Conservation (phyloP, 2,888 invertebrate species). For the Buathra laborator region DNA sequence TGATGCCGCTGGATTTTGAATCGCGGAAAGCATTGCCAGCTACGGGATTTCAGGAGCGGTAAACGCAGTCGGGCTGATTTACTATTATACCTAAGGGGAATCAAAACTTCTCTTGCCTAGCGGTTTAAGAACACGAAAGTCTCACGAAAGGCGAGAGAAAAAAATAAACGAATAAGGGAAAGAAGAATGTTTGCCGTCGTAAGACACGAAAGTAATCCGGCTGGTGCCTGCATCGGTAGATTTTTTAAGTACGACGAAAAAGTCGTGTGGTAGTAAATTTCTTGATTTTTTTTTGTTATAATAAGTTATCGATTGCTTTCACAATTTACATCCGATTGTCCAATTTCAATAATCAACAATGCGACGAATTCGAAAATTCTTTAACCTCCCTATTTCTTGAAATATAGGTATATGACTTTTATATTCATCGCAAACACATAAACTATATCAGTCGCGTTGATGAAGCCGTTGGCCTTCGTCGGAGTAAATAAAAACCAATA, state of each 20-base stretch:
- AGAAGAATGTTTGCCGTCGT: constrained; percentile 24
- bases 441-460: constrained; percentile 8
- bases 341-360: no score
- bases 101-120: constrained; percentile 36
- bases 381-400: neutral
- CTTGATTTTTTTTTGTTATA: no score
- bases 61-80: constrained; percentile 24
- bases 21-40: constrained; percentile 1
- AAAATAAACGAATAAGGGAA: constrained; percentile 52
- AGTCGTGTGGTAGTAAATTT: no score
- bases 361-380: constrained; percentile 4
- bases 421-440: neutral
- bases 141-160: constrained; percentile 64
- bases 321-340: no score
- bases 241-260: neutral
- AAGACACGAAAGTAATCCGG: neutral
- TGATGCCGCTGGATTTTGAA: constrained; percentile 16
- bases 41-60: constrained; percentile 35
- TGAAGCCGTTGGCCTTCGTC: constrained; percentile 44
- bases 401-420: constrained; percentile 25
- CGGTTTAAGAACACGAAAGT: constrained; percentile 46
- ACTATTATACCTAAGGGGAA: constrained; percentile 39
- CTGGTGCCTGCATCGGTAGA: neutral
- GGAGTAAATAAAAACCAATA: constrained; percentile 1
- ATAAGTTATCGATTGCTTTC: no score